These are phyloP conservation scores for Babyrousa celebensis DNA, from an alignment of 2,797 vertebrate species.

Conservation along the genomic window DNA sequence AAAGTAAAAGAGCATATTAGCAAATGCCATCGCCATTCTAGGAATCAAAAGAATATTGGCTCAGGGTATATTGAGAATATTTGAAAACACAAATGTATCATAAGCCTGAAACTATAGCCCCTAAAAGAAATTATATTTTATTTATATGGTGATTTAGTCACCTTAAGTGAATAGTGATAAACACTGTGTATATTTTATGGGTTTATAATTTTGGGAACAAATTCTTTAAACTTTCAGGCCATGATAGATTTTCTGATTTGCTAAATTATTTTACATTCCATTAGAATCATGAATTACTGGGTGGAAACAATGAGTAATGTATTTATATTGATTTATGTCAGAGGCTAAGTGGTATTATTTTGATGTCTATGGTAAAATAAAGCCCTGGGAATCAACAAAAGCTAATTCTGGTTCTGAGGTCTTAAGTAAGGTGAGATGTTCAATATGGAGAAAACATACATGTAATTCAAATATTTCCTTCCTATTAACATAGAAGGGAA, in stretches of 20 bases:
- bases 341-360: neutral
- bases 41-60: neutral
- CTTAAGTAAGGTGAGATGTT: constrained; percentile 10
- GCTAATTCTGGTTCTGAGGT: neutral
- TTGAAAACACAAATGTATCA: neutral
- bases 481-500: neutral
- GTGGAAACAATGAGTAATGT: neutral
- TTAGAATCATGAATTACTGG: neutral
- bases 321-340: constrained; percentile 47
- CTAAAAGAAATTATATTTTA: constrained; percentile 10
- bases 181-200: neutral
- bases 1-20: constrained; percentile 61
- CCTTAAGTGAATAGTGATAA: neutral
- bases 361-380: constrained; percentile 19
- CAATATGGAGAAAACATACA: neutral
- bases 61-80: neutral
- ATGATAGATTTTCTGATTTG: constrained; percentile 8
- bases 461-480: neutral
- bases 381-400: neutral
- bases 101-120: neutral
- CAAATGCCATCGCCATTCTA: constrained; percentile 18
- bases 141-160: constrained; percentile 19
- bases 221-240: neutral
- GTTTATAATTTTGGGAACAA: neutral
- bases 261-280: constrained; percentile 9